Evolutionary conservation across 2,888 invertebrate genomes (phyloP).

Genomic region (Archips xylosteana): DNA sequence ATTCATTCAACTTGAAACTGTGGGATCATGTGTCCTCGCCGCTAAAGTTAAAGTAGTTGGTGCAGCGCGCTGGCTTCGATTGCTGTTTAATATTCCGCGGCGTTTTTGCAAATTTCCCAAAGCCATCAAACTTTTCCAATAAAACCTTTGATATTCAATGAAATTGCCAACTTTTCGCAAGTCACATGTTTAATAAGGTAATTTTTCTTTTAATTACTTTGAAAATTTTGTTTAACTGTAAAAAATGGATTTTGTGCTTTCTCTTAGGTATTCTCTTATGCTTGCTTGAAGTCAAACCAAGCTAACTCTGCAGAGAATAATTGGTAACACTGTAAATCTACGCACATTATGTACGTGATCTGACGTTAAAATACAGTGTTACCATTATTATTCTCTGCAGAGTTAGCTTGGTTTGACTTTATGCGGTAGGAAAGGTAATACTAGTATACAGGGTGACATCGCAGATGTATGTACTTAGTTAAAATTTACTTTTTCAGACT

Average conservation of each 20-base stretch:
- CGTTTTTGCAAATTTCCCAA: slow-evolving; percentile 32
- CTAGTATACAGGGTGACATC: too few relatives aligned
- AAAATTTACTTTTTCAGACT: too few relatives aligned
- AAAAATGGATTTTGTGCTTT: background rate
- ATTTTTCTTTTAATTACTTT: background rate
- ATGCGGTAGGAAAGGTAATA: too few relatives aligned
- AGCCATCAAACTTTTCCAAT: slow-evolving; percentile 37
- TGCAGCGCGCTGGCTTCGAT: slow-evolving; percentile 20
- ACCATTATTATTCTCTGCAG: too few relatives aligned
- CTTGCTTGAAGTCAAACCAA: too few relatives aligned
- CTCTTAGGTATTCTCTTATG: too few relatives aligned
- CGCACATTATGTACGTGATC: too few relatives aligned
- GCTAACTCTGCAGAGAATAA: too few relatives aligned
- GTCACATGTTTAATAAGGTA: slow-evolving; percentile 12
- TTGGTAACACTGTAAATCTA: too few relatives aligned
- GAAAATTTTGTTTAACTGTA: background rate
- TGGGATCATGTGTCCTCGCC: slow-evolving; percentile 31
- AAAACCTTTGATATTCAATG: slow-evolving; percentile 35
- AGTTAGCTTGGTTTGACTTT: too few relatives aligned
- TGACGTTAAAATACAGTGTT: too few relatives aligned
- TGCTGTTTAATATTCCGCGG: slow-evolving; percentile 36
- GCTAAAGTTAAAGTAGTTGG: slow-evolving; percentile 36
- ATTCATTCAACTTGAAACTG: slow-evolving; percentile 32
- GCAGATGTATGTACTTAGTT: too few relatives aligned
- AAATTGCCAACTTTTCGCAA: background rate